These are phyloP conservation scores for Stegostoma tigrinum DNA, from an alignment of 2,113 vertebrate species.

Conservation along the genomic window DNA sequence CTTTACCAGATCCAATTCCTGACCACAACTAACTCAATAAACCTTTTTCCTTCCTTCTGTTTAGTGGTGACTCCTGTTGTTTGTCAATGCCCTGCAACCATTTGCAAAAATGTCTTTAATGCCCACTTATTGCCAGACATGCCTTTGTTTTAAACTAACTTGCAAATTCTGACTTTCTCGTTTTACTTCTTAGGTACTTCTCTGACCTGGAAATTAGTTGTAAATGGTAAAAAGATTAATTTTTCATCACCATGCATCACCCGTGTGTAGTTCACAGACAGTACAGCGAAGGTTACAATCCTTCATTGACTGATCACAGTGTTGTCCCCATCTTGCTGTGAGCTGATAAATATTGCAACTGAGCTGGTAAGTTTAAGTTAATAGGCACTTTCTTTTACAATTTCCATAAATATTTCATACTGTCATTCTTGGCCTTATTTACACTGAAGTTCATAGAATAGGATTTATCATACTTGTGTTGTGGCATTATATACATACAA, in stretches of 20 bases:
- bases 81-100: background rate
- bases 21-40: background rate
- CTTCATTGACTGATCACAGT: background rate
- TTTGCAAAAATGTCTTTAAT: background rate
- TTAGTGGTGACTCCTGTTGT: background rate
- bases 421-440: background rate
- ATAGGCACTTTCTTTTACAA: background rate
- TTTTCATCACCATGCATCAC: background rate
- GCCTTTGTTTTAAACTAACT: background rate
- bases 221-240: background rate
- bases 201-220: too few species aligned
- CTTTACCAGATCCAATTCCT: background rate
- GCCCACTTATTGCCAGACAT: background rate
- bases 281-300: background rate
- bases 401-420: conserved; percentile 1
- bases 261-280: background rate
- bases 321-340: background rate
- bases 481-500: background rate
- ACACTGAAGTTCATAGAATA: background rate
- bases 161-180: background rate
- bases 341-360: background rate
- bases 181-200: background rate
- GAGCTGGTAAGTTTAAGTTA: background rate
- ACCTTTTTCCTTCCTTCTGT: background rate
- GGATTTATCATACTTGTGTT: background rate